Percentiles rank a stretch among this genome's conserved stretches.
Conservation (phyloP, 2,113 vertebrate genomes). For the Daboia siamensis region DNA sequence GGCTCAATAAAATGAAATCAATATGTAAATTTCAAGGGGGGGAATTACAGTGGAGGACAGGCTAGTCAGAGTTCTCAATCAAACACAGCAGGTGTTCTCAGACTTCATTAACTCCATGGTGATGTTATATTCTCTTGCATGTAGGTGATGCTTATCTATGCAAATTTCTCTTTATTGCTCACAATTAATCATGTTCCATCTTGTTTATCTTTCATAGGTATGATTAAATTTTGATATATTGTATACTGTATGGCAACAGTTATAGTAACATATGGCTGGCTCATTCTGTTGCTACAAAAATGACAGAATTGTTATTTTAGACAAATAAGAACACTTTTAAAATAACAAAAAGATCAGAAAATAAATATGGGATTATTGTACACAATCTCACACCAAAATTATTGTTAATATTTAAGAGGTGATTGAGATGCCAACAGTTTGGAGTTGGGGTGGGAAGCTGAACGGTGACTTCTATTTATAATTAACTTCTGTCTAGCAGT, state of each 20-base stretch:
- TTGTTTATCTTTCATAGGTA: slow-evolving; percentile 13
- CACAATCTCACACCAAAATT: not conserved
- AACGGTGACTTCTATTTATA: not conserved
- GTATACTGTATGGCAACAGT: not conserved
- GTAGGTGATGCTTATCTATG: slow-evolving; percentile 23
- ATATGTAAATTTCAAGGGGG: slow-evolving; percentile 11
- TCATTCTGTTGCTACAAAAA: not conserved
- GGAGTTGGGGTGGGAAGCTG: not conserved
- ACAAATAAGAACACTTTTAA: not conserved
- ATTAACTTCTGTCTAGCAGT: not conserved
- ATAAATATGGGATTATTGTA: not conserved
- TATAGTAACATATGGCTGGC: slow-evolving; percentile 5
- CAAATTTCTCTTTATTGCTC: slow-evolving; percentile 23
- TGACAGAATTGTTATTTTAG: not conserved
- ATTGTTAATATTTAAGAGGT: not conserved
- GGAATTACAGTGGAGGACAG: not conserved
- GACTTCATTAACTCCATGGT: slow-evolving; percentile 24
- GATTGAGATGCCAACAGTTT: not conserved
- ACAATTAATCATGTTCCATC: slow-evolving; percentile 23
- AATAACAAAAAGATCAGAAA: not conserved
- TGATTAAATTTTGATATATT: slow-evolving; percentile 28
- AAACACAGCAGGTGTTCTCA: slow-evolving; percentile 28
- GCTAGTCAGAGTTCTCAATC: not conserved
- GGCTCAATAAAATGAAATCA: not conserved
- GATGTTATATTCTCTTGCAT: slow-evolving; percentile 9